Evolutionary conservation across 1,140 invertebrate genomes (phyloP).

Genomic region (Listronotus oregonensis): DNA sequence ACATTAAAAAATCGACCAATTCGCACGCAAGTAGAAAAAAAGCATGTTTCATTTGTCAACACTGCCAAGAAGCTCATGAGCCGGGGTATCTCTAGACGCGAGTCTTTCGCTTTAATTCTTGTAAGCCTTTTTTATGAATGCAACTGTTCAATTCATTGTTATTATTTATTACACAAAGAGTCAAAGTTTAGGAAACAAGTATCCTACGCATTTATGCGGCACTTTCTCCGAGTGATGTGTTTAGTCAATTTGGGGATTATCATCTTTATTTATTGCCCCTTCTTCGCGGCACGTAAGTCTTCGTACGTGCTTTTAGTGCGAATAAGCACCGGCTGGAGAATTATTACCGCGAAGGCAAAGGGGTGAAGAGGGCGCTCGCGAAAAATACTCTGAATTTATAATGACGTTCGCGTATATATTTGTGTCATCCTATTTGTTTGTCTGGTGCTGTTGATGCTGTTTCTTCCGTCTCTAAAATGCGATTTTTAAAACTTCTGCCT

Average conservation of each 20-base stretch:
- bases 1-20: no score
- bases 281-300: slow-evolving; percentile 25
- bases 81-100: no score
- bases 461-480: slow-evolving; percentile 19
- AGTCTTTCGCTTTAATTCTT: no score
- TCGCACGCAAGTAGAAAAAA: no score
- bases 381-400: slow-evolving; percentile 34
- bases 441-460: slow-evolving; percentile 19
- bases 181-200: no score
- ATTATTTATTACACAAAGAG: no score
- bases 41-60: no score
- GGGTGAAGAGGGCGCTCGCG: slow-evolving; percentile 6
- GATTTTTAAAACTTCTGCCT: background rate
- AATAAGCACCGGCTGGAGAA: slow-evolving; percentile 17
- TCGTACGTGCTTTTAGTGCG: slow-evolving; percentile 27
- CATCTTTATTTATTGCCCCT: slow-evolving; percentile 35
- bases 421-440: slow-evolving; percentile 31
- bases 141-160: no score
- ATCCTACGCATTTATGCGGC: no score
- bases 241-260: slow-evolving; percentile 35
- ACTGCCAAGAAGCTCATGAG: no score
- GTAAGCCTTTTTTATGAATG: no score
- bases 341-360: slow-evolving; percentile 13
- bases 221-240: slow-evolving; percentile 20
- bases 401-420: slow-evolving; percentile 22